Base-by-base conservation (phyloP, 1,140 invertebrate species). In the Lineus longissimus region DNA sequence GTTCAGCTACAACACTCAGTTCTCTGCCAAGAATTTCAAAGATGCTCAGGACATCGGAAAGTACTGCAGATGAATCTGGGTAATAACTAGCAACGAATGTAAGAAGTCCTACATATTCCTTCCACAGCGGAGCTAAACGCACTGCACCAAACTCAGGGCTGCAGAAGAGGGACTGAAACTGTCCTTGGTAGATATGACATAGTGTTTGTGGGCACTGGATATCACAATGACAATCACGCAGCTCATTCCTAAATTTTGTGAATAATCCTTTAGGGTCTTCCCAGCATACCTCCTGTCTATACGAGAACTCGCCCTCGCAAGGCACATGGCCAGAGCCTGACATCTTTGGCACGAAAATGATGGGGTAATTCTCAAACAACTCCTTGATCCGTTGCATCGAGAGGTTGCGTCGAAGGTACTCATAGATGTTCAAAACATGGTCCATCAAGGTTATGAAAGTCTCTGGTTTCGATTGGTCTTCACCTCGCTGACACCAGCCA, bases 241-340 rank as follows among this genome's bases (percentile, higher is more conserved):
- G 59, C 7, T 69, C 55, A 0, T 64, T 15, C 22, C 64, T 57
- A 63, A 76, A 71, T 51, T 73, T 76, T 27, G 36, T 9, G 55
- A 80, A 74, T 17, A 80, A 67, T 27, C 66, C 69, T 19, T 73
- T 76, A 1, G 57, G 63, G 55, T 80, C 78, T 9, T 63, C 47
- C 74, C 77, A 72, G 72, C 78, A 78, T 1, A 80, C 63, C 64
- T 80, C 76, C 11, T 72, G 54, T 43, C 69, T 41, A 1, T 56
- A 66, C 23, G 73, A 43, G 71, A 80, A 76, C 41, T 62, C 57
- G 7, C 78, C 78, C 41, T 40, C 30, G 22, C 33, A 59, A 19
- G 29, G 0, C 31, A 9, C n/a, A n/a, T 15, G 2, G 15, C 41
- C 22, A 17, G 22, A 27, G 23, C n/a, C n/a, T n/a, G 40, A 0